phyloP scores from a whole-genome alignment of 2,113 vertebrate species.

The Maccullochella peelii region DNA sequence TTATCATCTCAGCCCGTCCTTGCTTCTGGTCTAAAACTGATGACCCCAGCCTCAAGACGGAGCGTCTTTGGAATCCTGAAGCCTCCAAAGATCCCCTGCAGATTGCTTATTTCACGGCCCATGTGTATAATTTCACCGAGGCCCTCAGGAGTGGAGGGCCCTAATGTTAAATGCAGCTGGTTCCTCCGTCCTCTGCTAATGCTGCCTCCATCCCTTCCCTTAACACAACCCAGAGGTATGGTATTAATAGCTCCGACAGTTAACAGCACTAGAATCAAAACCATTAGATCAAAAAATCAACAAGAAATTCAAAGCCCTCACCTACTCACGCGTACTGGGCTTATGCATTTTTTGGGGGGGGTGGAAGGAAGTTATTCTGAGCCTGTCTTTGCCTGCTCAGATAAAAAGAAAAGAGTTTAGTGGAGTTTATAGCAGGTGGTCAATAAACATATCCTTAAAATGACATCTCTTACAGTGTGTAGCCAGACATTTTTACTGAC shows the following conservation, averaged over 20 bases:
- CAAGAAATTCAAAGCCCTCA: conserved; percentile 33
- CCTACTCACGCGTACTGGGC: not conserved
- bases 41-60: conserved; percentile 23
- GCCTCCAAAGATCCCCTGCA: conserved; percentile 42
- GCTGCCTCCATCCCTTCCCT: conserved; percentile 5
- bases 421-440: not conserved
- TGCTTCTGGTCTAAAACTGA: conserved; percentile 25
- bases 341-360: not conserved
- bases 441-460: not conserved
- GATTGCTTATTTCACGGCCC: conserved; percentile 68
- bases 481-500: too few relatives aligned
- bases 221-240: conserved; percentile 33
- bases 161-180: conserved; percentile 50
- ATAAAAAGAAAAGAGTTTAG: not conserved
- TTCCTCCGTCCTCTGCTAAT: conserved; percentile 2
- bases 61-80: conserved; percentile 25
- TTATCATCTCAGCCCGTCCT: conserved; percentile 11
- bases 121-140: conserved; percentile 52
- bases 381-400: not conserved
- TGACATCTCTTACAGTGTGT: not conserved
- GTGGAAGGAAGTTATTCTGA: conserved; percentile 32
- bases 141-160: conserved; percentile 25
- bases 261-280: conserved; percentile 30
- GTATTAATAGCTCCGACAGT: conserved; percentile 51
- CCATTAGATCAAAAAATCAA: conserved; percentile 25